Base-by-base conservation (phyloP, 2,797 vertebrate genomes). In the Psittacula echo region DNA sequence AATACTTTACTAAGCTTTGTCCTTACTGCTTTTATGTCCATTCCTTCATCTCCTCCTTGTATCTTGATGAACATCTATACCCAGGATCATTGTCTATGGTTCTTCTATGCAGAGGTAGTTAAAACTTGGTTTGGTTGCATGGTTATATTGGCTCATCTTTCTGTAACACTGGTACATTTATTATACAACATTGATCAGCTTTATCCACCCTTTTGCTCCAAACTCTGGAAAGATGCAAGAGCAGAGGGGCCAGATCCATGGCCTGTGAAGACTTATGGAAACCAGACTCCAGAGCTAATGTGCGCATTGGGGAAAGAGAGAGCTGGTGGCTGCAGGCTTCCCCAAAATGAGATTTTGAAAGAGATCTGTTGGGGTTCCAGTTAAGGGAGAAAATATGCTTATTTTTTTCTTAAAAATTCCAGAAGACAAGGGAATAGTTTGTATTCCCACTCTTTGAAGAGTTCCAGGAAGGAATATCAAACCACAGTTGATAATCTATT, bases 171-270 rank as follows among this genome's bases (percentile, higher is more conserved):
- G 1, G 6, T 44, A 27, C 20, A 1, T 24, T 51, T 27, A 23
- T 32, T 54, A 7, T 3, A 27, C 29, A 58, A 0, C 2, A 2
- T 17, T 34, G 6, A 4, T 67, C 26, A n/a, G 14, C 29, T 72
- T 83, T 47, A 37, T 48, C 7, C 14, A 48, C 26, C 3, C 3
- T 62, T 86, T 53, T 85, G 13, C 32, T 15, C 15, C 50, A n/a
- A 42, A 53, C 45, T 81, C 27, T 24, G 14, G 9, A 12, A 51
- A 17, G 14, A 23, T 45, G 32, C 11, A 50, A 18, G 50, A 7
- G 13, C 13, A 26, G 9, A 56, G 27, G 10, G 13, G 10, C 20
- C 6, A 34, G 51, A 61, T 20, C 7, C 0, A 0, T 29, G 34
- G 5, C 39, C 29, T 45, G 18, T 24, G 34, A 60, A 44, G 50